phyloP scores from a whole-genome alignment of 2,113 vertebrate genomes.

The Genyomyrus donnyi region DNA sequence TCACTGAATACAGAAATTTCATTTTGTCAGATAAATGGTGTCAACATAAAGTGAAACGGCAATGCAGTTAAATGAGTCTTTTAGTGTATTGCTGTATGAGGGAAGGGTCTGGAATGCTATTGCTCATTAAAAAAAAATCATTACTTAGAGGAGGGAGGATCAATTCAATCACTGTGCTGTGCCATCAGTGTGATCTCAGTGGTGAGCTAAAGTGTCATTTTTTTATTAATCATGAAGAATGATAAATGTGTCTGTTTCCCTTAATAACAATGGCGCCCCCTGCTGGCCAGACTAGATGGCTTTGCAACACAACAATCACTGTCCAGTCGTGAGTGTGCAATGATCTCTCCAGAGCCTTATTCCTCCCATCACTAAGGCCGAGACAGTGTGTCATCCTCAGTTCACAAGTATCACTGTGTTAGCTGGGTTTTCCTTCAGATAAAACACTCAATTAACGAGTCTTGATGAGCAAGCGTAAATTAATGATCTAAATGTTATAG shows the following conservation, averaged over 20 bases:
- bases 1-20: slow-evolving; percentile 1
- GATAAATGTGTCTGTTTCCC: not conserved
- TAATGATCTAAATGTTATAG: not conserved
- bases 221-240: not conserved
- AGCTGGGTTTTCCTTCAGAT: not conserved
- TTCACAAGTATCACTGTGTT: not conserved
- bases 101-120: not conserved
- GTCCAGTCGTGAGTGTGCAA: not conserved
- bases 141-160: not conserved
- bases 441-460: not conserved
- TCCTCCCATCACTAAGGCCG: not conserved
- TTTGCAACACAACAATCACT: not conserved
- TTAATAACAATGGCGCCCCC: not conserved
- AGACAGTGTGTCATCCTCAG: not conserved
- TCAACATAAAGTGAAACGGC: not conserved
- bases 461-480: not conserved
- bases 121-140: not conserved
- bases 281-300: not conserved
- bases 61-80: not conserved
- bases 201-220: not conserved
- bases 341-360: not conserved
- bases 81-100: not conserved
- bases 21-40: not conserved
- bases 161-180: not conserved
- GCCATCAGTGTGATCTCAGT: not conserved